These are phyloP conservation scores for Melanerpes formicivorus DNA, from an alignment of 2,113 vertebrate genomes.

Conservation along the genomic window DNA sequence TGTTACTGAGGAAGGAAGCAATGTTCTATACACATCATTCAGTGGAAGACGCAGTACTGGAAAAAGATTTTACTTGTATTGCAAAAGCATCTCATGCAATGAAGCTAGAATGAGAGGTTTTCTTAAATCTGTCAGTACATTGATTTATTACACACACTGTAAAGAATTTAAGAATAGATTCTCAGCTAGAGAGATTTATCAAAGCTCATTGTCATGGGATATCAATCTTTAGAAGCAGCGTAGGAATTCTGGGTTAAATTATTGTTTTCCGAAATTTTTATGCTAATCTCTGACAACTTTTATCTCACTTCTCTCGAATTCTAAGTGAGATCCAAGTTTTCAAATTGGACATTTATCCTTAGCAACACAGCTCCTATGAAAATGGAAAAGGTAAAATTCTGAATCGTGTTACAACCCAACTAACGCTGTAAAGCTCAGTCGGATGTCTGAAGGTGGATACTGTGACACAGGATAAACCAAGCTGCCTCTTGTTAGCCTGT, in stretches of 20 bases:
- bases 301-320: background rate
- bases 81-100: slow-evolving; percentile 33
- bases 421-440: background rate
- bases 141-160: slow-evolving; percentile 10
- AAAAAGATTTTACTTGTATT: slow-evolving; percentile 20
- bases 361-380: background rate
- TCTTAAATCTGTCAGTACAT: slow-evolving; percentile 61
- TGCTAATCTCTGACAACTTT: slow-evolving; percentile 24
- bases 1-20: slow-evolving; percentile 2
- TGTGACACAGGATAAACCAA: background rate
- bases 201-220: slow-evolving; percentile 33
- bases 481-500: background rate
- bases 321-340: background rate
- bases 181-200: background rate
- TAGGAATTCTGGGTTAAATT: slow-evolving; percentile 35
- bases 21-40: slow-evolving; percentile 5
- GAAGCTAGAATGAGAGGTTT: slow-evolving; percentile 41
- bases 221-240: slow-evolving; percentile 47
- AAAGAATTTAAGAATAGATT: slow-evolving; percentile 50
- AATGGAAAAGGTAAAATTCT: background rate
- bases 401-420: background rate
- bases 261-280: slow-evolving; percentile 43
- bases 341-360: background rate
- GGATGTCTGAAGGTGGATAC: background rate
- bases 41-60: slow-evolving; percentile 30